Evolutionary conservation across 2,113 vertebrate genomes (phyloP).

Genomic region (Leptobrachium leishanense): DNA sequence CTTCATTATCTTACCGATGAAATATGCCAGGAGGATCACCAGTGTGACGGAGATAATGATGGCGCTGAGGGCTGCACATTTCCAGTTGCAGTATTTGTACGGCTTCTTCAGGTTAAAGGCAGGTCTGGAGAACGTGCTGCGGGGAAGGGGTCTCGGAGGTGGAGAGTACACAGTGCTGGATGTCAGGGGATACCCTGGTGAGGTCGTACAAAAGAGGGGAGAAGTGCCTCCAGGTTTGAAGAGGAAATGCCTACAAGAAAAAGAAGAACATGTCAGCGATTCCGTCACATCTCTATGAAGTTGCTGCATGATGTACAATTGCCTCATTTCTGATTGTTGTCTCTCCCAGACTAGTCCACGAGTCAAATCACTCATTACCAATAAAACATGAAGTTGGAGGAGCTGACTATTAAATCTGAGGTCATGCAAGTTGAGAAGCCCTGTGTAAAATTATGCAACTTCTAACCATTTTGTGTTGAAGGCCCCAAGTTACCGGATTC

Average conservation of each 20-base stretch:
- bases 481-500: no score
- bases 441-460: no score
- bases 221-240: slow-evolving; percentile 98
- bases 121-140: slow-evolving; percentile 91
- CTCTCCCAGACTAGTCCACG: no score
- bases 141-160: slow-evolving; percentile 91
- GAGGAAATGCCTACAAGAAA: slow-evolving; percentile 88
- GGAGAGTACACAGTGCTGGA: slow-evolving; percentile 99
- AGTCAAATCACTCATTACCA: no score
- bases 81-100: slow-evolving; percentile 98
- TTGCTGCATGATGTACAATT: no score
- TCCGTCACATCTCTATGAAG: no score
- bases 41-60: slow-evolving; percentile 90
- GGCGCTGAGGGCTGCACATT: slow-evolving; percentile 93
- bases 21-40: slow-evolving; percentile 93
- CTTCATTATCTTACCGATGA: slow-evolving; percentile 83
- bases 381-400: no score
- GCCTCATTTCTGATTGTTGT: no score
- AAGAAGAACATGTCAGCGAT: slow-evolving; percentile 48
- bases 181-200: slow-evolving; percentile 95
- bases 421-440: no score
- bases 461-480: no score
- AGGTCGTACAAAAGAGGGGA: slow-evolving; percentile 94
- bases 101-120: slow-evolving; percentile 96
- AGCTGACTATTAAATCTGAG: no score